Base-by-base conservation (phyloP, 2,797 vertebrate species). In the Sorex maritimensis region DNA sequence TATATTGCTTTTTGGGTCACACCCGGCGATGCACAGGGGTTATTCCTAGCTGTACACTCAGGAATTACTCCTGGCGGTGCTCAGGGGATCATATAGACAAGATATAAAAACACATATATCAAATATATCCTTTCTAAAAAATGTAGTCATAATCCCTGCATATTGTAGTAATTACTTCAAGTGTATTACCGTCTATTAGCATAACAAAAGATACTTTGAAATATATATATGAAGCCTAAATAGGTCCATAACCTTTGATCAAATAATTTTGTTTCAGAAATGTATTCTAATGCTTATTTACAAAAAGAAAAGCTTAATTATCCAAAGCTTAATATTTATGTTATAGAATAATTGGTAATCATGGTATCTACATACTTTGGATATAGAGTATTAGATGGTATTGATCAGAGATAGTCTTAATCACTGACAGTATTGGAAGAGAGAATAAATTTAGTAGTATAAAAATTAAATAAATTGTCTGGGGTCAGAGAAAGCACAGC, bases 401-500 rank as follows among this genome's bases (percentile, higher is more conserved):
- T 28, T 78, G 4, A 73, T 73, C 14, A 82, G 26, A 82, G 41
- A 12, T 68, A 74, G 44, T 44, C 19, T 17, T 61, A 17, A 61
- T 61, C 21, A 21, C 4, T 61, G 6, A 58, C 21, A 61, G 1
- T 87, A 74, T 10, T 68, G 21, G n/a, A 87, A 65, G 11, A 82
- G 5, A 24, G 26, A 71, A n/a, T 28, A 17, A 79, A 75, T 26
- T 44, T 55, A 80, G 30, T 21, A 84, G 26, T 26, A 1, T 63
- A 30, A 88, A 58, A 74, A 93, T 5, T 77, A 94, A 90, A 49
- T 77, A 92, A 75, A 6, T 75, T 61, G 17, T 83, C 21, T 61
- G 58, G 19, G 17, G 3, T 17, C 21, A 61, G 58, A 61, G 19
- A 61, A 19, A 21, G 58, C 15, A 6, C 58, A 61, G 19, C 58